Evolutionary conservation across 1,140 invertebrate species (phyloP).

Genomic region (Drosophila lacertosa): DNA sequence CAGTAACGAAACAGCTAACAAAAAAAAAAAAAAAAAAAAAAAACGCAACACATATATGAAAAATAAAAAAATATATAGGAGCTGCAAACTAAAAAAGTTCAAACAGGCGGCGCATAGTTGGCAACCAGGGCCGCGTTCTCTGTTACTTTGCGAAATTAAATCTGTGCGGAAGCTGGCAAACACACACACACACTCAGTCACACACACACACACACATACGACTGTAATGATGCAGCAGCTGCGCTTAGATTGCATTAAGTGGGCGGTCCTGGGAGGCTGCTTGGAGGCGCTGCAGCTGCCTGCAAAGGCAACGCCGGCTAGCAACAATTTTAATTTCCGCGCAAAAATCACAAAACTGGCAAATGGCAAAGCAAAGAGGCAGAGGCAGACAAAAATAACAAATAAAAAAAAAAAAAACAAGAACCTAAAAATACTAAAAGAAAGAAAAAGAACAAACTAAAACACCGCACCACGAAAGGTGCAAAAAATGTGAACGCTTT

Average conservation of each 20-base stretch:
- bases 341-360: slow-evolving; percentile 63
- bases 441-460: slow-evolving; percentile 20
- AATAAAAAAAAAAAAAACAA: slow-evolving; percentile 15
- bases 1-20: slow-evolving; percentile 68
- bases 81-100: slow-evolving; percentile 63
- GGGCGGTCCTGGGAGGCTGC: slow-evolving; percentile 39
- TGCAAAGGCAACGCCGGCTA: slow-evolving; percentile 39
- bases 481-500: slow-evolving; percentile 53
- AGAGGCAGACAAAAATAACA: slow-evolving; percentile 19
- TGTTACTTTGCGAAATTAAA: slow-evolving; percentile 75
- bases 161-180: slow-evolving; percentile 74
- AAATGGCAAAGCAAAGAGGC: slow-evolving; percentile 52
- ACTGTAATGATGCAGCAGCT: slow-evolving; percentile 79
- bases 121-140: slow-evolving; percentile 48
- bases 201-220: slow-evolving; percentile 26
- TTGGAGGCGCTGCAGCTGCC: slow-evolving; percentile 34
- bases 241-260: slow-evolving; percentile 83
- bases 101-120: slow-evolving; percentile 76
- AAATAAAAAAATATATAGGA: slow-evolving; percentile 33
- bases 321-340: slow-evolving; percentile 80
- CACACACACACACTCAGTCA: slow-evolving; percentile 26
- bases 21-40: slow-evolving; percentile 41
- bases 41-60: slow-evolving; percentile 26
- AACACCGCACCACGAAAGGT: slow-evolving; percentile 25
- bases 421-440: too few relatives aligned